Conservation (phyloP, 2,888 invertebrate species). For the Drosophila nr. perissopoda region DNA sequence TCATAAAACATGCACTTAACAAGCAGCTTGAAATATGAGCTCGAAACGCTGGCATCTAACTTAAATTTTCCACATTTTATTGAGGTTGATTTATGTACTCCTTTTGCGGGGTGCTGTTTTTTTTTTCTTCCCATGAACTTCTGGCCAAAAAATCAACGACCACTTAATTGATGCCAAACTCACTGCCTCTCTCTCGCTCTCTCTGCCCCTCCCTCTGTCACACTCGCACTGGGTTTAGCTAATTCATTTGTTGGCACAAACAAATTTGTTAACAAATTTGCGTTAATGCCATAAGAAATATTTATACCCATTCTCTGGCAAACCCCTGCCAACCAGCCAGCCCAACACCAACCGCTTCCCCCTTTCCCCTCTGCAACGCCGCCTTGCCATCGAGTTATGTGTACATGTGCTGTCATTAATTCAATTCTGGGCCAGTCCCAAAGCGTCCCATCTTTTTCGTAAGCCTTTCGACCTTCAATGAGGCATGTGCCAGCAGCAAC, state of each 20-base stretch:
- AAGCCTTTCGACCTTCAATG: conserved; percentile 81
- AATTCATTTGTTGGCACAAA: conserved; percentile 80
- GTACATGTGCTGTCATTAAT: conserved; percentile 73
- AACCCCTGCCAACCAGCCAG: background rate
- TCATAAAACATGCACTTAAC: conserved; percentile 82
- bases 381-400: conserved; percentile 30
- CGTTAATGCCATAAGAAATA: conserved; percentile 74
- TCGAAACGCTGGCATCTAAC: conserved; percentile 55
- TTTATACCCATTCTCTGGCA: conserved; percentile 53
- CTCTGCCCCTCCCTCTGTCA: background rate
- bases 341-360: background rate
- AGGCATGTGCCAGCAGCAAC: conserved; percentile 67
- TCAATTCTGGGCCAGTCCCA: conserved; percentile 64
- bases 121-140: background rate
- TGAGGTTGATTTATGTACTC: conserved; percentile 70
- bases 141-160: conserved; percentile 53
- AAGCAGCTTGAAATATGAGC: conserved; percentile 80
- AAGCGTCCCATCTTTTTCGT: conserved; percentile 44
- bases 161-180: conserved; percentile 69
- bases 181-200: conserved; percentile 3
- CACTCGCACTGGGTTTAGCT: conserved; percentile 46
- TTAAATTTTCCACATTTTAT: conserved; percentile 76
- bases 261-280: conserved; percentile 82
- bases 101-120: background rate
- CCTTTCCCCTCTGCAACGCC: background rate